A percentile compares a stretch with the other conserved stretches of the same genome.
phyloP scores from a whole-genome alignment of 2,888 invertebrate species.

The Heliconius hortense region DNA sequence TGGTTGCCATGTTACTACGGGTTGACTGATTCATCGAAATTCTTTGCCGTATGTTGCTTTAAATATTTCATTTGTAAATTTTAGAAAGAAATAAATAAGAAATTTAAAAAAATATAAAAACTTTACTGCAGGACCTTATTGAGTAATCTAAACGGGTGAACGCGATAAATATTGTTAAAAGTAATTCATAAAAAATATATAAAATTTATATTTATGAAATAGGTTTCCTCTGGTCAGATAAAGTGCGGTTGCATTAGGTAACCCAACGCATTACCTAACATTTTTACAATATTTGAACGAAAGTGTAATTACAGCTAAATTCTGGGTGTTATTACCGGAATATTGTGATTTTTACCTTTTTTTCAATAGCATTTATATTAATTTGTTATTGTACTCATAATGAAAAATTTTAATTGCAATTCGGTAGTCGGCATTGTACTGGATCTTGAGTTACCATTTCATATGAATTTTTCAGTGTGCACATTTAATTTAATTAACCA shows the following conservation, averaged over 20 bases:
- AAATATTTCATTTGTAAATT: background rate
- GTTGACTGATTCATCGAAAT: conserved; percentile 27
- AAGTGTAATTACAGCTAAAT: too few species aligned
- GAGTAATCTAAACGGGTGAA: too few species aligned
- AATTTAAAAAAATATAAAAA: too few species aligned
- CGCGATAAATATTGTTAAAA: too few species aligned
- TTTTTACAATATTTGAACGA: background rate
- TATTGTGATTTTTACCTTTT: too few species aligned
- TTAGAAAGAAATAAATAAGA: too few species aligned
- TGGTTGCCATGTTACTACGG: conserved; percentile 26
- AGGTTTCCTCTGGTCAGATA: background rate
- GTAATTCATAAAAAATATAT: too few species aligned
- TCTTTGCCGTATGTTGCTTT: background rate
- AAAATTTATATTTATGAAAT: background rate
- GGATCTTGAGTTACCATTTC: conserved; percentile 18
- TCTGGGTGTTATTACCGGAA: too few species aligned
- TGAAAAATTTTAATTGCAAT: conserved; percentile 6
- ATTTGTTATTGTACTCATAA: background rate
- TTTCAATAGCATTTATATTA: background rate
- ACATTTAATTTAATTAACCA: conserved; percentile 1
- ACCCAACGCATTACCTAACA: too few species aligned
- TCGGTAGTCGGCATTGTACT: conserved; percentile 17
- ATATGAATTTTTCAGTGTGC: conserved; percentile 2
- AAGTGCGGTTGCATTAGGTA: background rate
- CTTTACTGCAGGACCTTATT: too few species aligned